Conservation (phyloP, 2,888 invertebrate genomes). For the Drosophila formosana region DNA sequence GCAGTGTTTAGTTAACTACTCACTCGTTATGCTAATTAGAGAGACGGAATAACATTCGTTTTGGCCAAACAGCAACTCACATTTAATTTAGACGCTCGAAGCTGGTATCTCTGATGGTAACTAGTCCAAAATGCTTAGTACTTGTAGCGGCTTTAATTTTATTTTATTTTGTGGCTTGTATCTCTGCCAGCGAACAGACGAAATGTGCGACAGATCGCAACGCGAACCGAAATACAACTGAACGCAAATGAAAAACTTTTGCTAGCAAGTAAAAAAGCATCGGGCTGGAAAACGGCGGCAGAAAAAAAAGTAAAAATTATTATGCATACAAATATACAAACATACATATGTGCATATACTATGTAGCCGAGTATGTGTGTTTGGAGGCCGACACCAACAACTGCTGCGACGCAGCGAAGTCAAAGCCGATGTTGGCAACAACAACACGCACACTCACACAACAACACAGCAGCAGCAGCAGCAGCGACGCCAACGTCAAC, state of each 20-base stretch:
- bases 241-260: slow-evolving; percentile 84
- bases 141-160: slow-evolving; percentile 24
- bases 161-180: slow-evolving; percentile 39
- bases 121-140: slow-evolving; percentile 23
- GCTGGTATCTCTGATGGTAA: slow-evolving; percentile 8
- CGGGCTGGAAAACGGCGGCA: slow-evolving; percentile 75
- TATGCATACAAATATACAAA: slow-evolving; percentile 67
- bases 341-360: slow-evolving; percentile 27
- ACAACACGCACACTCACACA: slow-evolving; percentile 44
- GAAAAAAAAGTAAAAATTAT: slow-evolving; percentile 76
- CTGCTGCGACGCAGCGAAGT: slow-evolving; percentile 20
- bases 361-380: slow-evolving; percentile 46
- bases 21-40: background rate
- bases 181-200: slow-evolving; percentile 42
- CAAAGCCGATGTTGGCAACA: slow-evolving; percentile 23
- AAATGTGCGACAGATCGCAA: slow-evolving; percentile 82
- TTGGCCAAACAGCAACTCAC: slow-evolving; percentile 36
- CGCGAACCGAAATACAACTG: slow-evolving; percentile 84
- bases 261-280: slow-evolving; percentile 82
- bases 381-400: slow-evolving; percentile 72
- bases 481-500: slow-evolving; percentile 30
- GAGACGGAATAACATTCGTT: background rate
- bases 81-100: slow-evolving; percentile 21
- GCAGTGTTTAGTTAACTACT: background rate
- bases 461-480: slow-evolving; percentile 32